Conservation (phyloP, 2,113 vertebrate species). For the Centrocercus urophasianus region DNA sequence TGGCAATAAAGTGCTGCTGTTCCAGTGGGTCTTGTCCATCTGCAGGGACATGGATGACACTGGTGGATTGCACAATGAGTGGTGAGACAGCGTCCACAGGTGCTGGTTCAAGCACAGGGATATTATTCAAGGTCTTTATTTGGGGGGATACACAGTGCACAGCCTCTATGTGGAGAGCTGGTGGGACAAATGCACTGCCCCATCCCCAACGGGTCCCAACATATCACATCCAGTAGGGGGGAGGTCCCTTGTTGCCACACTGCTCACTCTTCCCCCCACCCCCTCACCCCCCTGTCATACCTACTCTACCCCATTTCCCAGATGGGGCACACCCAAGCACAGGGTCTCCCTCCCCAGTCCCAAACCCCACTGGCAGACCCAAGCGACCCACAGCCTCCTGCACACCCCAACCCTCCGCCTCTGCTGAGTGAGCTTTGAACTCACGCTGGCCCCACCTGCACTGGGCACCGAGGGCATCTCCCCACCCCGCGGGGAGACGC, state of each 20-base stretch:
- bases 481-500: background rate
- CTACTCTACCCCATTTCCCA: background rate
- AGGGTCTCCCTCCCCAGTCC: background rate
- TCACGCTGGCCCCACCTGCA: fast-evolving
- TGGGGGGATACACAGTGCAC: background rate
- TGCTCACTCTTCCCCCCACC: fast-evolving
- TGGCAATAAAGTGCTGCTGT: slow-evolving; percentile 45
- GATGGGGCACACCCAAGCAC: fast-evolving
- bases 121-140: slow-evolving; percentile 47
- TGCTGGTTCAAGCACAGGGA: fast-evolving
- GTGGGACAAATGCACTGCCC: background rate
- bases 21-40: fast-evolving
- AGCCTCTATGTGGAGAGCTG: background rate
- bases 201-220: fast-evolving
- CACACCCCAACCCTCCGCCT: fast-evolving
- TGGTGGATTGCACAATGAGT: fast-evolving
- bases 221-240: fast-evolving
- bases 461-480: background rate
- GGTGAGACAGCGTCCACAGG: fast-evolving
- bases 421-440: background rate
- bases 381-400: background rate
- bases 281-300: background rate
- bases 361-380: background rate
- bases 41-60: fast-evolving
- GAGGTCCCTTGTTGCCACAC: background rate